Percentiles rank a stretch among this genome's conserved stretches.
Evolutionary conservation across 2,888 invertebrate species (phyloP).

Genomic region (Calameuta idolon): DNA sequence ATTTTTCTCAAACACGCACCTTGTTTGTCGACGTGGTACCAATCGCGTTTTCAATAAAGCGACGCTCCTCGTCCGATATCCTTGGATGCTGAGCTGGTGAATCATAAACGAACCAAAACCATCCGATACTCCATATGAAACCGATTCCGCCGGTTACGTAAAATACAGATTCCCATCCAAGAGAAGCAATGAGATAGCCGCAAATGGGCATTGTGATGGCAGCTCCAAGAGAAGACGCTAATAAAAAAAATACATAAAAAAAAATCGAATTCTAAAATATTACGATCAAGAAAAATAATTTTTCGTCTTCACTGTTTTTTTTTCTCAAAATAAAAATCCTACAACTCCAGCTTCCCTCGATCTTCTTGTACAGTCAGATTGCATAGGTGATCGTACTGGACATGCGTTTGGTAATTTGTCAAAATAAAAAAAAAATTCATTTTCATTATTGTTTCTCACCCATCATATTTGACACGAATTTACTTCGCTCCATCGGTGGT

Average conservation of each 20-base stretch:
- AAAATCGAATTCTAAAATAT: background rate
- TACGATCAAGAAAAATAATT: background rate
- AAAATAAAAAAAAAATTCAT: background rate
- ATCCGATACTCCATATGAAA: conserved; percentile 82
- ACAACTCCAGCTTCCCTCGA: background rate
- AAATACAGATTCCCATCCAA: conserved; percentile 92
- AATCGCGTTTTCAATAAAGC: conserved; percentile 79
- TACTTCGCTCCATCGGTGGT: conserved; percentile 92
- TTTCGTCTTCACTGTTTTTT: background rate
- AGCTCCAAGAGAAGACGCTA: conserved; percentile 91
- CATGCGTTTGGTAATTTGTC: background rate
- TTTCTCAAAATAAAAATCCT: background rate
- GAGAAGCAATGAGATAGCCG: conserved; percentile 81
- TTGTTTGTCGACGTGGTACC: conserved; percentile 73
- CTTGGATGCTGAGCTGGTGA: conserved; percentile 86
- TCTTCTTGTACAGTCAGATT: background rate
- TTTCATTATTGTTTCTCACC: conserved; percentile 70
- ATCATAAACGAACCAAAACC: conserved; percentile 86
- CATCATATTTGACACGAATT: conserved; percentile 94
- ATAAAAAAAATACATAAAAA: background rate
- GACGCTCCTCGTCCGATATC: conserved; percentile 79
- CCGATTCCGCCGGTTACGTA: conserved; percentile 85
- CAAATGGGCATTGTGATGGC: conserved; percentile 91
- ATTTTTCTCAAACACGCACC: conserved; percentile 6
- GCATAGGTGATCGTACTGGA: background rate